These are phyloP conservation scores for Rhogogaster chlorosoma DNA, from an alignment of 2,888 invertebrate species.

Conservation along the genomic window DNA sequence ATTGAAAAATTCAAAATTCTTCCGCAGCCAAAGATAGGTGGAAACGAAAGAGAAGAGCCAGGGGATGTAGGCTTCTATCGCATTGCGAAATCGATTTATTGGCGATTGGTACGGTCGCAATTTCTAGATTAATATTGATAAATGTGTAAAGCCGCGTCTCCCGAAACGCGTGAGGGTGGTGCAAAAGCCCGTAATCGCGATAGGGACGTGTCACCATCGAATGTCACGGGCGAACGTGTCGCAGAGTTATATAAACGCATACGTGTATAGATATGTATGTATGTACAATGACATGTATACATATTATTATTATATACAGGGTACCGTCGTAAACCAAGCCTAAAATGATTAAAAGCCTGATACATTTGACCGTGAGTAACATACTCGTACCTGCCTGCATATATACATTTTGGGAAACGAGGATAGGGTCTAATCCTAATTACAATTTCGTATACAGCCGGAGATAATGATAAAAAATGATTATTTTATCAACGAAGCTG, in stretches of 20 bases:
- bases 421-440: neutral
- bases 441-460: neutral
- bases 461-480: neutral
- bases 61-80: neutral
- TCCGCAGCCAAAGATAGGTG: neutral
- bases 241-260: neutral
- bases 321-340: neutral
- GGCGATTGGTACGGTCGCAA: neutral
- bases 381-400: neutral
- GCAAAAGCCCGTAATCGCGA: neutral
- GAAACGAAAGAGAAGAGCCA: neutral
- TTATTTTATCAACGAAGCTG: no score
- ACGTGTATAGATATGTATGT: neutral
- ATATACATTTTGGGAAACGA: neutral
- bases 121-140: conserved; percentile 38
- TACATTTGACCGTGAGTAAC: neutral
- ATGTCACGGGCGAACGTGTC: conserved; percentile 1
- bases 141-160: neutral
- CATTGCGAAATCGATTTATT: conserved; percentile 1
- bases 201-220: conserved; percentile 4
- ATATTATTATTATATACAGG: neutral
- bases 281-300: neutral
- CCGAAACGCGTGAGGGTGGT: neutral
- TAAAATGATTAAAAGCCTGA: neutral
- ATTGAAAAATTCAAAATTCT: neutral